These are phyloP conservation scores for Andrena trimmerana DNA, from an alignment of 2,888 invertebrate species.

Conservation along the genomic window DNA sequence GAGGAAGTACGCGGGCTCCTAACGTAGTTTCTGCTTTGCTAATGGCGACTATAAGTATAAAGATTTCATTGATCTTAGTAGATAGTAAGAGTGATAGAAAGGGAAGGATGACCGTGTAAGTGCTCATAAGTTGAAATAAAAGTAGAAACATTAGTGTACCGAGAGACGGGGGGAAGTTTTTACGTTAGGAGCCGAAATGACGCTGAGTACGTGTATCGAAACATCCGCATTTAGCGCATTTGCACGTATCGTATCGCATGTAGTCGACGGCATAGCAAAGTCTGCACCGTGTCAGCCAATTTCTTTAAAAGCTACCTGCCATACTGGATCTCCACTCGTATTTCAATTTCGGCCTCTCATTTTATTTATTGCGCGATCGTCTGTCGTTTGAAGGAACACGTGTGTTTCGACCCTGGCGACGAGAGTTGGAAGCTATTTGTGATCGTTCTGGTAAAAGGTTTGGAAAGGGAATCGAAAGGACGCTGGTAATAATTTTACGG, in stretches of 20 bases:
- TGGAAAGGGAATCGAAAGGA: not conserved
- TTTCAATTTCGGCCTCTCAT: conserved; percentile 55
- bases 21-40: too few species aligned
- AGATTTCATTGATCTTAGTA: too few species aligned
- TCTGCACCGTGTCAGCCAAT: conserved; percentile 63
- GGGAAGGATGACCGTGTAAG: too few species aligned
- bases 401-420: conserved; percentile 8
- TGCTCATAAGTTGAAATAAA: too few species aligned
- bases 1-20: too few species aligned
- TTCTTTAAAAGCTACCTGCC: conserved; percentile 68
- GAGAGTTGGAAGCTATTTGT: conserved; percentile 11
- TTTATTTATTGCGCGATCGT: conserved; percentile 63
- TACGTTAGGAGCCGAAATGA: conserved; percentile 1
- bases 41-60: too few species aligned
- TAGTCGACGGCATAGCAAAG: conserved; percentile 42
- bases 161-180: not conserved
- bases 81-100: too few species aligned
- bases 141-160: too few species aligned
- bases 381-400: conserved; percentile 31
- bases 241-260: conserved; percentile 33
- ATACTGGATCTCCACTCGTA: conserved; percentile 57
- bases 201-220: conserved; percentile 16
- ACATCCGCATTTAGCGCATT: conserved; percentile 26
- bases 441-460: not conserved
- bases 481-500: conserved; percentile 20